Percentiles rank a stretch among this genome's conserved stretches.
phyloP scores from a whole-genome alignment of 2,113 vertebrate species.

The Gymnogyps californianus region DNA sequence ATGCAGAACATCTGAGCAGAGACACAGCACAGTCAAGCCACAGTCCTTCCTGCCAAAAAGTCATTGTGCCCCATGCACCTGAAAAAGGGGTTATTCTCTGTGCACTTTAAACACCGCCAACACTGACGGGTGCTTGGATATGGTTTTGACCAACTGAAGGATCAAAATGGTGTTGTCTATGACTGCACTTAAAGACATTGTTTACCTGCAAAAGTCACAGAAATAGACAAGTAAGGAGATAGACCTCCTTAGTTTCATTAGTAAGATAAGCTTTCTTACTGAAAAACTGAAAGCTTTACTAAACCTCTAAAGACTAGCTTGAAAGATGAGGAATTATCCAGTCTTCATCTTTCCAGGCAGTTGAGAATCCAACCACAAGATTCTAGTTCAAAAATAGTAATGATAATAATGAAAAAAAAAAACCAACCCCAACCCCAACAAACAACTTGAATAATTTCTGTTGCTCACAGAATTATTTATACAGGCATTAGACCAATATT shows the following conservation, averaged over 20 bases:
- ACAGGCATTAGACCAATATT: neutral
- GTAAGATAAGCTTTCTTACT: neutral
- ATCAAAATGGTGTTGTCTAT: neutral
- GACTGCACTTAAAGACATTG: neutral
- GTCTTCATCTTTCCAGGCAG: neutral
- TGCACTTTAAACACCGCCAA: neutral
- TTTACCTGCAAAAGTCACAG: neutral
- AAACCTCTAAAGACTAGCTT: neutral
- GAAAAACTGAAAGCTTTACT: neutral
- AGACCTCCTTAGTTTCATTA: neutral
- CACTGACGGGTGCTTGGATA: neutral
- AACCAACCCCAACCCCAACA: accelerated
- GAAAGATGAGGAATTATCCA: neutral
- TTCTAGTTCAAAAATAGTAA: neutral
- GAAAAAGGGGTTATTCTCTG: neutral
- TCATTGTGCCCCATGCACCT: neutral
- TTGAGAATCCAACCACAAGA: neutral
- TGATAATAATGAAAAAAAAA: neutral
- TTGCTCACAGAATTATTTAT: neutral
- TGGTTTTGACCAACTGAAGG: neutral
- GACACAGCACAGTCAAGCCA: neutral
- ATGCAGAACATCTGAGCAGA: neutral
- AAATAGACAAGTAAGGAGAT: neutral
- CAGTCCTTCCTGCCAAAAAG: neutral
- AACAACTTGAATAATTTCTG: neutral